Conservation (phyloP, 2,888 invertebrate species). For the Pyrrhia umbra region DNA sequence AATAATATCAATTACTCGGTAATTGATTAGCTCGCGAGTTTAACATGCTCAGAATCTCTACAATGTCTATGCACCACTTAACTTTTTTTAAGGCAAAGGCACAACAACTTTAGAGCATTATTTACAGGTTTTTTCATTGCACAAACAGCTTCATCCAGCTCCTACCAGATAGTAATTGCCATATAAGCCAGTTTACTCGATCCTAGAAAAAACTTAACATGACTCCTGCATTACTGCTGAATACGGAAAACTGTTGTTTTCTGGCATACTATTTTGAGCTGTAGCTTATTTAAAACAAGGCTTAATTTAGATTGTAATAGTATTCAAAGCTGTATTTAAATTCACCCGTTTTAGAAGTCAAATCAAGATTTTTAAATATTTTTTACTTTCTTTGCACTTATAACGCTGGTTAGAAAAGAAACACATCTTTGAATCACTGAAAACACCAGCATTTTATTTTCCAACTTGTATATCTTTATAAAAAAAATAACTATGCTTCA, state of each 20-base stretch:
- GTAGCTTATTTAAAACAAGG: conserved; percentile 37
- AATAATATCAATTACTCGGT: conserved; percentile 60
- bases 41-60: conserved; percentile 59
- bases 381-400: conserved; percentile 7
- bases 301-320: conserved; percentile 31
- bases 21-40: conserved; percentile 63
- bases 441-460: neutral
- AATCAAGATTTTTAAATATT: conserved; percentile 31
- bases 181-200: conserved; percentile 69
- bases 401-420: neutral
- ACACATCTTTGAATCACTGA: conserved; percentile 8
- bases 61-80: conserved; percentile 61
- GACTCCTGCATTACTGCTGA: conserved; percentile 57
- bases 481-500: neutral
- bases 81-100: conserved; percentile 56
- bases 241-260: conserved; percentile 60
- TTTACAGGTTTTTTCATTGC: conserved; percentile 69
- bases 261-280: conserved; percentile 45
- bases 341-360: conserved; percentile 34
- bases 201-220: conserved; percentile 71
- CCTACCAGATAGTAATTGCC: conserved; percentile 75
- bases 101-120: conserved; percentile 53
- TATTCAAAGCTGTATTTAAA: conserved; percentile 28
- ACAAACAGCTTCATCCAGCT: conserved; percentile 76
- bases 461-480: neutral